Evolutionary conservation across 2,797 vertebrate species (phyloP), one percentile per base, ranked within the genome.

Genomic region (Chelonia mydas): DNA sequence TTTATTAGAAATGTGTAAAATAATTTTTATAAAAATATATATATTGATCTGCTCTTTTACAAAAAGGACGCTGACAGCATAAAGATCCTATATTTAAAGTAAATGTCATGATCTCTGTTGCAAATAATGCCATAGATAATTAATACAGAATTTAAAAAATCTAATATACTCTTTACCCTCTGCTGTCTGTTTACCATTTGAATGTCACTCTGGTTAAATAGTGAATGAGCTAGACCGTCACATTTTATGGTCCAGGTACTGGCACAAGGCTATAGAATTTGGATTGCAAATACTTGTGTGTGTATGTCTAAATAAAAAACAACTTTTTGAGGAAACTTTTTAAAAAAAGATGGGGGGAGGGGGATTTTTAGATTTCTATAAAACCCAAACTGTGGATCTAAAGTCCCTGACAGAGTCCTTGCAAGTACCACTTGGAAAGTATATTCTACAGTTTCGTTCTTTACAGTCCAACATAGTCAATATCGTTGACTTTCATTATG

Each of bases 31-130:
- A 87, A 96, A 87, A 86, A 27, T 81, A 6, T 77, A 6, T 77
- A 78, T 92, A 87, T 16, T 93, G 94, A 94, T 23, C 37, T 96
- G 94, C 94, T 97, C 90, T 90, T 89, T 97, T 94, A 12, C 90
- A 90, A 41, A 88, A 92, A 95, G 65, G 88, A 94, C 95, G 95
- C 78, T 93, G 45, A 82, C 54, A 57, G 37, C 78, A 10, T 81
- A 50, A 88, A 90, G 49, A 86, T 96, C 27, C 11, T 47, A 6
- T 78, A 95, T 81, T 81, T 81, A 15, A 45, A 81, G 53, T 3
- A 17, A 84, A 83, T 72, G 61, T 91, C 5, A 54, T 89, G 87
- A 28, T 87, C 78, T 94, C 25, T 92, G 84, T 33, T 93, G 84
- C 41, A 87, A 94, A 93, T 47, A 54, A 78, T 90, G 90, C 84